A percentile compares a stretch with the other conserved stretches of the same genome.
Conservation (phyloP, 1,140 invertebrate species). For the Anastrepha obliqua region DNA sequence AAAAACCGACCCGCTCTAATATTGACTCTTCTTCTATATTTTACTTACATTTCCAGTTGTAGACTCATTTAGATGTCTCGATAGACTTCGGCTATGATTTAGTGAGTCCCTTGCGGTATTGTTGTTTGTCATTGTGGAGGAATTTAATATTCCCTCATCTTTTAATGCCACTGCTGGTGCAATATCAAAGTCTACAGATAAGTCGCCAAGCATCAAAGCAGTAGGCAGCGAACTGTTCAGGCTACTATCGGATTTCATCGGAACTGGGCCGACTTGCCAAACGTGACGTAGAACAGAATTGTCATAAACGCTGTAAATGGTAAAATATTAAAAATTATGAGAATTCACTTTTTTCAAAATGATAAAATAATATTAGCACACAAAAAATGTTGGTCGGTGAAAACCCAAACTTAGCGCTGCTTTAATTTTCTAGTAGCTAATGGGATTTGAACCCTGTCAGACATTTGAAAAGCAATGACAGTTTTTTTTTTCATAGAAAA, state of each 20-base stretch:
- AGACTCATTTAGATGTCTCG: conserved; percentile 4
- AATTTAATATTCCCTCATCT: conserved; percentile 26
- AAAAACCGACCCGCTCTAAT: background rate
- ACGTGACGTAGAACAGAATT: conserved; percentile 69
- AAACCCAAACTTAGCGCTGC: too few species aligned
- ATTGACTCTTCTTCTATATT: too few species aligned
- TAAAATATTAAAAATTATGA: background rate
- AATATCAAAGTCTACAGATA: conserved; percentile 90
- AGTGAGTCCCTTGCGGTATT: conserved; percentile 19
- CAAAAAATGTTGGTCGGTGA: too few species aligned
- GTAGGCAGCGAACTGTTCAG: conserved; percentile 59
- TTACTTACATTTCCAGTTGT: conserved; percentile 8
- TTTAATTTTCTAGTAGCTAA: too few species aligned
- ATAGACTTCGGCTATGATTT: conserved; percentile 36
- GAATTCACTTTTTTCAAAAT: too few species aligned
- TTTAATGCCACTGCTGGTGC: conserved; percentile 76
- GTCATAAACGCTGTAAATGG: conserved; percentile 75
- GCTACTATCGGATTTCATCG: conserved; percentile 39
- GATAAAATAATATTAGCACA: too few species aligned
- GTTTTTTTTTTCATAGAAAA: too few species aligned
- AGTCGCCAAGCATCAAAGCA: conserved; percentile 84
- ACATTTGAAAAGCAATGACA: too few species aligned
- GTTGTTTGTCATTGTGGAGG: background rate
- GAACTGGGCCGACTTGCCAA: conserved; percentile 70
- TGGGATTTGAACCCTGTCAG: too few species aligned